Base-by-base conservation (phyloP, 2,113 vertebrate species). In the Saccopteryx bilineata region DNA sequence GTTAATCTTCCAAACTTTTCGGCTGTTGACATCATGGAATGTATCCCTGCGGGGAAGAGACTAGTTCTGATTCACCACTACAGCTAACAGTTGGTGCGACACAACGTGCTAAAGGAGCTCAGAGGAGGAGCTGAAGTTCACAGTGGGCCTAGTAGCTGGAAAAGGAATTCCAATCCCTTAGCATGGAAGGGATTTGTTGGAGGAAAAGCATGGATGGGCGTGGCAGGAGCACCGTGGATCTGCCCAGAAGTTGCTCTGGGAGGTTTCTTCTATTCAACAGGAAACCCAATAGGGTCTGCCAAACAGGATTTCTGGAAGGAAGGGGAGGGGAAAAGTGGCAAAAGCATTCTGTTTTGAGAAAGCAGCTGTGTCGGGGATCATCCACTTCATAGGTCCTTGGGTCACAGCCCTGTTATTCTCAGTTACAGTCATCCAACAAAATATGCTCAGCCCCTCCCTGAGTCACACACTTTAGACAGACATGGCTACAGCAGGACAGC, bases 301-400 rank as follows among this genome's bases (percentile, higher is more conserved):
- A 93, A 61, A 82, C 46, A 14, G 39, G 89, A 95, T 80, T 89
- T 96, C 95, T 69, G 95, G 90, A 94, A 95, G 97, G 96, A 94
- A 97, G 80, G 92, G 95, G 90, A 65, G 91, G 90, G 33, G 95
- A 31, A 24, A 85, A 46, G 48, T 9, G 46, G 80, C 28, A 39
- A 85, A 83, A 68, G 26, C 0, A 2, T 83, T 85, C 69, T 75
- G 39, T 39, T 78, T 88, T 56, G 33, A 80, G 79, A 26, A n/a
- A 83, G 58, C 50, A 24, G 68, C 83, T 82, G 80, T 52, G 87
- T 48, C 78, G 63, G 48, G 18, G 82, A 56, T 68, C 39, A 18
- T 54, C 74, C 87, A 50, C 50, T 68, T 5, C 63, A 9, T 1
- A 69, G 90, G 72, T 24, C 75, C 75, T n/a, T 3, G 11, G n/a